Evolutionary conservation across 2,113 vertebrate genomes (phyloP).

Genomic region (Otolemur garnettii): DNA sequence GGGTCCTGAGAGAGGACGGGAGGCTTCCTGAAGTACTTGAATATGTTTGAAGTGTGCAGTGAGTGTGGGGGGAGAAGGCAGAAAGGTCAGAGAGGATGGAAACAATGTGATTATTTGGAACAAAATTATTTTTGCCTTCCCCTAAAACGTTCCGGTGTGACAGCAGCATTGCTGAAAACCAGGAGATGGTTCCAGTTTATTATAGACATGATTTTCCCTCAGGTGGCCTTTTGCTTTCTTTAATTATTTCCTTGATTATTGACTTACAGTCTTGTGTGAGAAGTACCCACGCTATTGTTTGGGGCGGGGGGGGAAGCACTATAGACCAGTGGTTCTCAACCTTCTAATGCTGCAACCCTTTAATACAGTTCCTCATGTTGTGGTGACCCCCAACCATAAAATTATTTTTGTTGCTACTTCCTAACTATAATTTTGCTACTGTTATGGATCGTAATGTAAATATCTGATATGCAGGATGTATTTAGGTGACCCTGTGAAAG

Average conservation of each 20-base stretch:
- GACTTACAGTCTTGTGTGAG: neutral
- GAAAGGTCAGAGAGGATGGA: neutral
- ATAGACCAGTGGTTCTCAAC: no score
- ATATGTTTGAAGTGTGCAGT: neutral
- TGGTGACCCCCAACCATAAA: no score
- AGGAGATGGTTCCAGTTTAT: neutral
- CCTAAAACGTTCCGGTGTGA: neutral
- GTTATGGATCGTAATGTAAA: no score
- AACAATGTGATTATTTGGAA: neutral
- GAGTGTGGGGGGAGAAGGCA: neutral
- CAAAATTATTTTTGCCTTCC: neutral
- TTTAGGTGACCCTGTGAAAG: no score
- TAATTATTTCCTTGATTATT: neutral
- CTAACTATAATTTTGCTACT: no score
- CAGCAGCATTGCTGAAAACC: neutral
- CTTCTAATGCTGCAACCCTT: no score
- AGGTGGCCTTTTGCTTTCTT: neutral
- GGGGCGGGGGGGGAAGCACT: no score
- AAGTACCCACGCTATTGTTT: neutral
- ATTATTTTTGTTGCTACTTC: no score
- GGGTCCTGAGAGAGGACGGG: neutral
- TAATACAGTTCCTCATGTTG: no score
- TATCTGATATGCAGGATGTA: no score
- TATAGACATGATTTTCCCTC: neutral
- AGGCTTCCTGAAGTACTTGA: neutral